Conservation (phyloP, 2,113 vertebrate genomes). For the Xenopus tropicalis region DNA sequence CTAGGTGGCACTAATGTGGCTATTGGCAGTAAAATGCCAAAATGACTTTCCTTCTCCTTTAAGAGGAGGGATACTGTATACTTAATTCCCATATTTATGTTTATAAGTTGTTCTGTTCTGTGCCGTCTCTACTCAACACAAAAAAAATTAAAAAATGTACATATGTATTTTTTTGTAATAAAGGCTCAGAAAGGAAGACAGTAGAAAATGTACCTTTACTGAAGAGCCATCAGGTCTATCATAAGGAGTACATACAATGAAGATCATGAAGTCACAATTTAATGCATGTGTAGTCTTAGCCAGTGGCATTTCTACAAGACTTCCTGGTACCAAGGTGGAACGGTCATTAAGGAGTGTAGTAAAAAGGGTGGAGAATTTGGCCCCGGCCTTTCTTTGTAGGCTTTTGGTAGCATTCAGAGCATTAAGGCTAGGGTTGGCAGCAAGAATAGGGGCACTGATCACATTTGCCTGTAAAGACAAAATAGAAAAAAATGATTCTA, state of each 20-base stretch:
- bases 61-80: too few relatives aligned
- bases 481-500: neutral
- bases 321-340: constrained; percentile 28
- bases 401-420: constrained; percentile 47
- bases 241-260: constrained; percentile 51
- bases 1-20: too few relatives aligned
- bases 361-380: constrained; percentile 45
- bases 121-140: too few relatives aligned
- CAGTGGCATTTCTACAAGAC: constrained; percentile 40
- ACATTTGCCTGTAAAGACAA: constrained; percentile 51
- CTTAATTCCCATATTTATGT: too few relatives aligned
- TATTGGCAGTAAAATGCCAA: too few relatives aligned
- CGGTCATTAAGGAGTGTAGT: neutral
- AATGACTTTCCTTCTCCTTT: too few relatives aligned
- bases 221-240: constrained; percentile 36
- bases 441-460: constrained; percentile 53
- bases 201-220: neutral
- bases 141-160: too few relatives aligned
- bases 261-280: constrained; percentile 47
- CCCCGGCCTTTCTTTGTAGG: constrained; percentile 35
- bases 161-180: too few relatives aligned
- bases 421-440: constrained; percentile 33
- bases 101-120: too few relatives aligned
- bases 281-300: constrained; percentile 13
- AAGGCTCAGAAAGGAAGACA: too few relatives aligned